Percentiles rank a stretch among this genome's conserved stretches.
phyloP scores from a whole-genome alignment of 2,888 invertebrate genomes.

The Palloptera scutellata region DNA sequence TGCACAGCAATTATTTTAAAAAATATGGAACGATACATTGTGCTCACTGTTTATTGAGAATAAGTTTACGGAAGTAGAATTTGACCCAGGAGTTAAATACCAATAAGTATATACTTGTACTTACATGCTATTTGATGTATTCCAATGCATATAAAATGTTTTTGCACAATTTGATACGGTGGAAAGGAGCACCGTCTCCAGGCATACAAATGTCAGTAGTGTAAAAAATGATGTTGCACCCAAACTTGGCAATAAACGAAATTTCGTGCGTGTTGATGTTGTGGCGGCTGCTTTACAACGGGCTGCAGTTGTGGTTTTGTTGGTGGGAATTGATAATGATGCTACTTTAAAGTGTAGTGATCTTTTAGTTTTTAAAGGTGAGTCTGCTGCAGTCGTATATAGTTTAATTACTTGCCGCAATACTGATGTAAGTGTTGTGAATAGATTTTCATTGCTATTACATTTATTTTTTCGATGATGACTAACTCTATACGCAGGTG shows the following conservation, averaged over 20 bases:
- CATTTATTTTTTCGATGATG: conserved; percentile 20
- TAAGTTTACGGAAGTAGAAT: too few species aligned
- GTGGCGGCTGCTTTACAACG: conserved; percentile 12
- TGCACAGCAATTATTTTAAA: too few species aligned
- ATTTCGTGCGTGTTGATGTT: conserved; percentile 46
- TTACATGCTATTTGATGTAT: conserved; percentile 83
- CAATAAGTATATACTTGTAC: conserved; percentile 3
- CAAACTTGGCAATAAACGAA: conserved; percentile 58
- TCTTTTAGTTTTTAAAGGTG: neutral
- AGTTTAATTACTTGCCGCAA: neutral
- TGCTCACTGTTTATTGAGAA: too few species aligned
- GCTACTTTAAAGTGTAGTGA: neutral
- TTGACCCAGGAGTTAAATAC: too few species aligned
- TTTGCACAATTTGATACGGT: conserved; percentile 78
- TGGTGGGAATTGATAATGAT: neutral
- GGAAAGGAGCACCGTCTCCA: conserved; percentile 68
- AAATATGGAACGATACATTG: too few species aligned
- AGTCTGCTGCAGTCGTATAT: neutral
- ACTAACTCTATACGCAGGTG: conserved; percentile 13
- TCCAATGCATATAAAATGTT: conserved; percentile 89
- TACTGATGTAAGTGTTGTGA: conserved; percentile 10
- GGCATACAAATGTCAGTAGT: conserved; percentile 67
- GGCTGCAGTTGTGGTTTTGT: conserved; percentile 38
- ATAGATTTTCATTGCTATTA: conserved; percentile 20
- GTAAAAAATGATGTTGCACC: conserved; percentile 67